These are phyloP conservation scores for Macrophya alboannulata DNA, from an alignment of 2,888 invertebrate genomes.

Conservation along the genomic window DNA sequence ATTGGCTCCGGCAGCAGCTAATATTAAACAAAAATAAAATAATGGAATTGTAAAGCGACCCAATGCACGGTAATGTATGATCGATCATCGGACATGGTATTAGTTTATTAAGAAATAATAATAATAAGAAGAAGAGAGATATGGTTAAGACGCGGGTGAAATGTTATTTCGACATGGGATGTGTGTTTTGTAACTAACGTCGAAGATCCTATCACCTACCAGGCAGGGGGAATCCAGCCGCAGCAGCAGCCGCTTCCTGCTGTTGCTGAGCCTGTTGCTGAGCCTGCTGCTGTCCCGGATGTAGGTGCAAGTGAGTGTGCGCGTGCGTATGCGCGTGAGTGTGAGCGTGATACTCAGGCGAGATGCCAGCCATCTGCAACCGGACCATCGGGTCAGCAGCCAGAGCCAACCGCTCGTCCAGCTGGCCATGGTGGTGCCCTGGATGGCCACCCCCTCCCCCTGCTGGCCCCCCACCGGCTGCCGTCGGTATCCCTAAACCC, in stretches of 20 bases:
- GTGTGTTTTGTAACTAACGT: constrained; percentile 54
- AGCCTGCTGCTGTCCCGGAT: constrained; percentile 89
- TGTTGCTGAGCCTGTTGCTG: constrained; percentile 83
- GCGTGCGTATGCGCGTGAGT: constrained; percentile 96
- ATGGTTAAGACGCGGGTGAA: constrained; percentile 58
- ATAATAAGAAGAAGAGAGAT: constrained; percentile 35
- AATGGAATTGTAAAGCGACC: constrained; percentile 30
- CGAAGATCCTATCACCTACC: constrained; percentile 76
- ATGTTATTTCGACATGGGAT: constrained; percentile 52
- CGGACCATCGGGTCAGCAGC: constrained; percentile 96
- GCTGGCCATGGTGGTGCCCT: constrained; percentile 84
- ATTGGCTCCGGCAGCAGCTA: constrained; percentile 82
- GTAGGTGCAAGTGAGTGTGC: constrained; percentile 94
- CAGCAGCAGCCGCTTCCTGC: constrained; percentile 83
- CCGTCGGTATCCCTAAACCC: constrained; percentile 79
- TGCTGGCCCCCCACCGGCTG: constrained; percentile 78
- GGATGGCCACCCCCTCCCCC: constrained; percentile 82
- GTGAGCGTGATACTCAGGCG: constrained; percentile 95
- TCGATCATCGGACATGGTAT: constrained; percentile 40
- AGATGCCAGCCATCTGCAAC: constrained; percentile 95
- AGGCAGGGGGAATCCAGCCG: constrained; percentile 80
- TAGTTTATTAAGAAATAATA: constrained; percentile 12
- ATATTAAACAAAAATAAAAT: constrained; percentile 44
- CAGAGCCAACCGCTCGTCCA: constrained; percentile 90
- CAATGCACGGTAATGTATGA: constrained; percentile 7